Base-by-base conservation (phyloP, 2,888 invertebrate genomes). In the Conus canariensis region DNA sequence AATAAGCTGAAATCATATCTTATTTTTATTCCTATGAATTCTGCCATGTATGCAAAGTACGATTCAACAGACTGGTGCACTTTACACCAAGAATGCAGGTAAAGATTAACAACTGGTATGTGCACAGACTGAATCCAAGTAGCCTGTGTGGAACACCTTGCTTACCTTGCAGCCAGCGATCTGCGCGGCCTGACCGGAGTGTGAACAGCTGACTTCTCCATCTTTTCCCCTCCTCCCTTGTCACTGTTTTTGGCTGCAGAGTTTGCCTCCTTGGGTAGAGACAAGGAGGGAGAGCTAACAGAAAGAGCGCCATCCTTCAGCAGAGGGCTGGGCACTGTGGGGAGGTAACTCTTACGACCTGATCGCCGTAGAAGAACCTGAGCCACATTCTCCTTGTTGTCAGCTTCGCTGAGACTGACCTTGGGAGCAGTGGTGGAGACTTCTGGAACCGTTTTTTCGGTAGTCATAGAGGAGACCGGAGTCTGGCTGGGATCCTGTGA, bases 321-420 rank as follows among this genome's bases (percentile, higher is more conserved):
- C 10, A 95, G 90, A n/a, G 95, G 95, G 90, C 95, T 95, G 59
- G 94, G 94, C n/a, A 94, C 91, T 10, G 91, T 92, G 12, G 95
- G 95, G 8, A 93, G 88, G 87, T 94, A 95, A 89, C 94, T 95
- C 80, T 91, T 92, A 86, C 93, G 93, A n/a, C 30, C 56, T 8
- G 77, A 85, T 9, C 82, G 82, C 22, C 82, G 82, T 58, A 83
- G 58, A 25, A 83, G 64, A 25, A 59, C 19, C 60, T 89, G 80
- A 16, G 77, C 85, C 77, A 59, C 58, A 70, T 92, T 91, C 80
- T 91, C 91, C 30, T 91, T 91, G 89, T 91, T 90, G 59, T 64
- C 87, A 8, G 70, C 30, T 9, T 25, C 58, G 25, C 12, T 87
- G 64, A 16, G 10, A 16, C 64, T 64, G 64, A 16, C 64, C 19